Conservation (phyloP, 2,888 invertebrate genomes). For the Catocala sponsa region DNA sequence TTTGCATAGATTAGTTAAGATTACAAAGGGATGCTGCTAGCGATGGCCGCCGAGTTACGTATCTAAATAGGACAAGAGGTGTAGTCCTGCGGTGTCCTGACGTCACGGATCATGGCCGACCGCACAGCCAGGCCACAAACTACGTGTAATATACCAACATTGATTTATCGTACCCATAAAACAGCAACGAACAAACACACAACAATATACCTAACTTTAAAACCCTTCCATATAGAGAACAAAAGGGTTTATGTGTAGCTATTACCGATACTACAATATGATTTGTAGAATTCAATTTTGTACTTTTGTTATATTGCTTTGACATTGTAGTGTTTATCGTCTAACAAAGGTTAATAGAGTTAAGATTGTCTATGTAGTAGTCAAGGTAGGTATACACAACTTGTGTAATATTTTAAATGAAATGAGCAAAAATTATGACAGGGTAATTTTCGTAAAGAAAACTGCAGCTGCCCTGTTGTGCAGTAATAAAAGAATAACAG, state of each 20-base stretch:
- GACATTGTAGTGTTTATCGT: too few relatives aligned
- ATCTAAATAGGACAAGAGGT: slow-evolving; percentile 68
- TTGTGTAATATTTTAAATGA: too few relatives aligned
- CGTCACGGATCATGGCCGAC: slow-evolving; percentile 10
- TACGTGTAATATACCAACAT: slow-evolving; percentile 37
- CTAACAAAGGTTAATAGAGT: too few relatives aligned
- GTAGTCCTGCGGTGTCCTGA: slow-evolving; percentile 57
- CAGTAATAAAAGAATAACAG: slow-evolving; percentile 2
- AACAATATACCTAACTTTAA: slow-evolving; percentile 40
- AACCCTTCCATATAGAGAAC: slow-evolving; percentile 37
- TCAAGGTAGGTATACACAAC: too few relatives aligned
- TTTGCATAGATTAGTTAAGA: slow-evolving; percentile 64
- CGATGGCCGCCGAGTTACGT: slow-evolving; percentile 63
- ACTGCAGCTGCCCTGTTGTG: slow-evolving; percentile 1
- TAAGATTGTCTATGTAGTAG: too few relatives aligned
- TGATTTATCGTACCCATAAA: slow-evolving; percentile 64
- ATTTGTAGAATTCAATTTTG: slow-evolving; percentile 38
- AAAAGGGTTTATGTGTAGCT: slow-evolving; percentile 30
- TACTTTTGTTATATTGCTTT: slow-evolving; percentile 13
- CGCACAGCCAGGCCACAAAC: slow-evolving; percentile 14
- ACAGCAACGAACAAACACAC: slow-evolving; percentile 41
- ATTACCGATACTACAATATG: slow-evolving; percentile 30
- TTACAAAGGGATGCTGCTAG: slow-evolving; percentile 63
- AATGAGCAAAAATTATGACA: background rate
- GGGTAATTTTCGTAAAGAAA: background rate